phyloP scores from a whole-genome alignment of 2,888 invertebrate genomes.

The Folsomia candida region DNA sequence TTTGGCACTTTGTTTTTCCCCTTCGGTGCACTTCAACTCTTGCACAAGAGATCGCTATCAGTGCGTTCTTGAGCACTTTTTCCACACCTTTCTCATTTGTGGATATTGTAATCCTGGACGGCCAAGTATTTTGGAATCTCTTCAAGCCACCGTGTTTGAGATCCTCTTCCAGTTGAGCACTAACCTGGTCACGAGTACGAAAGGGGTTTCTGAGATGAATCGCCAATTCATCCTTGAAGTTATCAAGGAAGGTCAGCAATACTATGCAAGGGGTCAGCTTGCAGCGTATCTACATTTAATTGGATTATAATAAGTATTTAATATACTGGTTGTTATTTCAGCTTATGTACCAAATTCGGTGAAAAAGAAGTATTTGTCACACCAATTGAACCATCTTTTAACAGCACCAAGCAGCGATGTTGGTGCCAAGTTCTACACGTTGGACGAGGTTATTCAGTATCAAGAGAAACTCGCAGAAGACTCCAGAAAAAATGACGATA shows the following conservation, averaged over 20 bases:
- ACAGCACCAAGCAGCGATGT: neutral
- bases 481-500: too few species aligned
- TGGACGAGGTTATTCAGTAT: slow-evolving; percentile 32
- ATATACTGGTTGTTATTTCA: slow-evolving; percentile 12
- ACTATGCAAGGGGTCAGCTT: neutral
- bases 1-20: slow-evolving; percentile 35
- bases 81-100: slow-evolving; percentile 28
- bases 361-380: slow-evolving; percentile 30
- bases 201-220: slow-evolving; percentile 4
- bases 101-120: slow-evolving; percentile 36
- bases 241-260: slow-evolving; percentile 14
- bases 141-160: slow-evolving; percentile 21
- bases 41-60: slow-evolving; percentile 18
- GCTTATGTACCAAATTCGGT: slow-evolving; percentile 34
- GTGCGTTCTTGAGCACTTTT: slow-evolving; percentile 38
- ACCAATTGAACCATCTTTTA: slow-evolving; percentile 28
- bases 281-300: neutral
- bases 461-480: slow-evolving; percentile 43
- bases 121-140: slow-evolving; percentile 4
- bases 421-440: slow-evolving; percentile 11
- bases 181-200: slow-evolving; percentile 7
- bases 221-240: slow-evolving; percentile 16
- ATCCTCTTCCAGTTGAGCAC: slow-evolving; percentile 30
- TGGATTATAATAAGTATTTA: neutral
- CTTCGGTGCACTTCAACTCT: slow-evolving; percentile 17